phyloP scores from a whole-genome alignment of 2,888 invertebrate genomes.

The Drosophila neutralis region DNA sequence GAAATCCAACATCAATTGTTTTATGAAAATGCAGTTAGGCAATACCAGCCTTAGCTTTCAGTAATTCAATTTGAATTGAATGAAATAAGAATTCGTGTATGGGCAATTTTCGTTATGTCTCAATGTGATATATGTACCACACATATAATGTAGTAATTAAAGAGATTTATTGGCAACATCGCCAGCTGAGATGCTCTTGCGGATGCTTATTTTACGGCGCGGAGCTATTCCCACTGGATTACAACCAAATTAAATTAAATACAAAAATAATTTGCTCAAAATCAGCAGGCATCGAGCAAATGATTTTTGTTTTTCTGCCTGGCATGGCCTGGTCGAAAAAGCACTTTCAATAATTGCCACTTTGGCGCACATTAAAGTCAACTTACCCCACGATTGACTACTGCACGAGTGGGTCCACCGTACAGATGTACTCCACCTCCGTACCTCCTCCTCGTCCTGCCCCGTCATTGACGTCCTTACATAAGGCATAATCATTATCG shows the following conservation, averaged over 20 bases:
- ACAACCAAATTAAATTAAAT: conserved; percentile 73
- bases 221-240: conserved; percentile 41
- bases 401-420: conserved; percentile 50
- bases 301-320: conserved; percentile 61
- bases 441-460: conserved; percentile 2
- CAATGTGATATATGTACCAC: not conserved
- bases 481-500: conserved; percentile 79
- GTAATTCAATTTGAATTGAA: not conserved
- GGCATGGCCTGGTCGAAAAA: conserved; percentile 45
- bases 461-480: conserved; percentile 35
- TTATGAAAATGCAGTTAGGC: not conserved
- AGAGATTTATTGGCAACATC: conserved; percentile 3
- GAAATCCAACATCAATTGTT: not conserved
- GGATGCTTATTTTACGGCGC: not conserved
- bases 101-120: not conserved
- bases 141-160: conserved; percentile 2
- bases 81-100: not conserved
- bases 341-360: conserved; percentile 81
- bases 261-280: conserved; percentile 75
- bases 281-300: conserved; percentile 62
- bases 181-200: not conserved
- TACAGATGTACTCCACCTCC: conserved; percentile 3
- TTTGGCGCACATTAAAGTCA: conserved; percentile 79
- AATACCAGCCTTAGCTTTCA: not conserved
- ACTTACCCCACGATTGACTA: conserved; percentile 77